Evolutionary conservation across 2,888 invertebrate genomes (phyloP).

Genomic region (Mimachlamys varia): DNA sequence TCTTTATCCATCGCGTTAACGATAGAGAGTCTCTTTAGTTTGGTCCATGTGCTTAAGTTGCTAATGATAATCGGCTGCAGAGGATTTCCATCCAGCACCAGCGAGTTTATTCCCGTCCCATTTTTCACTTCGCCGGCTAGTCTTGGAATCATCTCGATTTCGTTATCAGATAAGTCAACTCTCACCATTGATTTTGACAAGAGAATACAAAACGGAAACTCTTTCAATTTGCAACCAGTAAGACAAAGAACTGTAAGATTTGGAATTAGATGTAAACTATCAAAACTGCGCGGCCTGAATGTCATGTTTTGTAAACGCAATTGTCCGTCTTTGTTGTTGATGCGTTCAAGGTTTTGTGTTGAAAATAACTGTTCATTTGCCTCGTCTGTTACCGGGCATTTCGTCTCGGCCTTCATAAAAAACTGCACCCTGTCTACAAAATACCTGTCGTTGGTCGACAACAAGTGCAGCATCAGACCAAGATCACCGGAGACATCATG

Average conservation of each 20-base stretch:
- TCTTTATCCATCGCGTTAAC: not conserved
- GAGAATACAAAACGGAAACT: not conserved
- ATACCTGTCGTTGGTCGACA: not conserved
- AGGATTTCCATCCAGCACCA: not conserved
- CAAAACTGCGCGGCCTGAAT: not conserved
- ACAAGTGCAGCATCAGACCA: not conserved
- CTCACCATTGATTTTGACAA: not conserved
- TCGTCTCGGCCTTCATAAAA: not conserved
- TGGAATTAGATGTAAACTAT: not conserved
- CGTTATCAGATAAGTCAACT: not conserved
- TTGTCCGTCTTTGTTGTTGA: not conserved
- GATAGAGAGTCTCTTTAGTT: not conserved
- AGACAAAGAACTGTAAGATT: not conserved
- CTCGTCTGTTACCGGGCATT: not conserved
- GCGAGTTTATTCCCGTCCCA: not conserved
- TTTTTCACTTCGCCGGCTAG: not conserved
- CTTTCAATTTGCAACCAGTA: not conserved
- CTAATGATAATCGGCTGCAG: not conserved
- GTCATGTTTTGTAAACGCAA: not conserved
- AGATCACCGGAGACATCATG: not conserved
- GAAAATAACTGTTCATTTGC: not conserved
- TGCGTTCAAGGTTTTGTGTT: not conserved
- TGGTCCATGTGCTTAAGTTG: not conserved
- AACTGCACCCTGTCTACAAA: not conserved
- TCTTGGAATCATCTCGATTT: not conserved